Evolutionary conservation across 2,888 invertebrate species (phyloP).

Genomic region (Allophyes oxyacanthae): DNA sequence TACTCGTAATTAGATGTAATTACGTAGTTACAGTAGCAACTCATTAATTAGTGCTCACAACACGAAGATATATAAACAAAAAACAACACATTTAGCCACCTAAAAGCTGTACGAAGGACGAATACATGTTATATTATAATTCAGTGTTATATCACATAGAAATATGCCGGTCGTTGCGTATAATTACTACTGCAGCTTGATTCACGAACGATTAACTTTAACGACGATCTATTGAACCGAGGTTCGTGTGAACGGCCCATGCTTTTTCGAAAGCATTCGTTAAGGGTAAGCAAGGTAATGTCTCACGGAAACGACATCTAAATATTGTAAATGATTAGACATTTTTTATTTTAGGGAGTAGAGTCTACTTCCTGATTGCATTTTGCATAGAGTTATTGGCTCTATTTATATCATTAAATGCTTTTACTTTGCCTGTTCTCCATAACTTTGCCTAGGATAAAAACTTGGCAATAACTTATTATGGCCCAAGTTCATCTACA

Average conservation of each 20-base stretch:
- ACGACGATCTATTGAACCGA: slow-evolving; percentile 20
- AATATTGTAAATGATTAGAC: slow-evolving; percentile 27
- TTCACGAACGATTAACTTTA: slow-evolving; percentile 31
- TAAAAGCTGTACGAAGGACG: too few relatives aligned
- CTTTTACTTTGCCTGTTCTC: too few relatives aligned
- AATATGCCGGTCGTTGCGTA: slow-evolving; percentile 5
- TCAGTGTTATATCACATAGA: slow-evolving; percentile 7
- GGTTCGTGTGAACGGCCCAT: slow-evolving; percentile 17
- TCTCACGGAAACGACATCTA: slow-evolving; percentile 23
- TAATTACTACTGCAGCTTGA: slow-evolving; percentile 20
- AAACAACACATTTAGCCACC: too few relatives aligned
- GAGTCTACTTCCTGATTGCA: slow-evolving; percentile 13
- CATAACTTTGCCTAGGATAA: too few relatives aligned
- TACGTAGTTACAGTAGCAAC: too few relatives aligned
- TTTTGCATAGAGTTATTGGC: slow-evolving; percentile 12
- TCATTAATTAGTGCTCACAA: too few relatives aligned
- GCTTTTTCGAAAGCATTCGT: slow-evolving; percentile 19
- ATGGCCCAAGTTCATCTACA: too few relatives aligned
- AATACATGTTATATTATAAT: background rate
- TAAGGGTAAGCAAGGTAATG: slow-evolving; percentile 20
- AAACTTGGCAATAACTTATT: too few relatives aligned
- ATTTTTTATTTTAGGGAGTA: slow-evolving; percentile 39
- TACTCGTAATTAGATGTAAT: too few relatives aligned
- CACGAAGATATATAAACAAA: too few relatives aligned
- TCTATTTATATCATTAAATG: too few relatives aligned